Conservation (phyloP, 64 coral and sea anemone species). For the Catalaphyllia jardinei region DNA sequence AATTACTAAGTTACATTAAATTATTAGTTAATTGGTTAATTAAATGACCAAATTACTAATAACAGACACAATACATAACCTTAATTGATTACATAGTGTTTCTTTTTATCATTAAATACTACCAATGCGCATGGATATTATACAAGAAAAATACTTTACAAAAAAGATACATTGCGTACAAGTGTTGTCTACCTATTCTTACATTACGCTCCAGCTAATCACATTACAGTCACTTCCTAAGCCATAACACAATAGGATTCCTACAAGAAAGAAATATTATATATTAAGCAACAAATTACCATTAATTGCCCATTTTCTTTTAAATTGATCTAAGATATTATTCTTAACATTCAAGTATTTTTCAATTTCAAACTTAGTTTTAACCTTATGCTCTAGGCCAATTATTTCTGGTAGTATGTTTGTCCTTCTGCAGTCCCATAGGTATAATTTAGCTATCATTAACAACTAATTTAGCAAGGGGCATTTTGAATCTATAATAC, state of each 20-base stretch:
- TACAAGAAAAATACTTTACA: too few species aligned
- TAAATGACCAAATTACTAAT: too few species aligned
- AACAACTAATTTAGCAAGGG: too few species aligned
- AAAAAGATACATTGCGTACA: too few species aligned
- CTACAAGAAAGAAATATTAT: constrained; percentile 18
- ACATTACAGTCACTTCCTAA: neutral
- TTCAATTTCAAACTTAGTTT: neutral
- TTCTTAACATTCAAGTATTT: neutral
- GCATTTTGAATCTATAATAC: neutral
- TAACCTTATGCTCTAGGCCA: neutral
- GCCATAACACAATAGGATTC: neutral
- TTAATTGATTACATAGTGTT: too few species aligned
- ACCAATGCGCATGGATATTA: too few species aligned
- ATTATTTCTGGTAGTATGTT: neutral
- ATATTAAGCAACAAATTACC: constrained; percentile 14
- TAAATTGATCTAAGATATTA: too few species aligned
- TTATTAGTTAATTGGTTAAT: too few species aligned
- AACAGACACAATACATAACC: too few species aligned
- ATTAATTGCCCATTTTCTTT: neutral
- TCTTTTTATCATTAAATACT: too few species aligned
- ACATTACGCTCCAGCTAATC: neutral
- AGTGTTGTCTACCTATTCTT: neutral
- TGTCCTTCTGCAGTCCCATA: neutral
- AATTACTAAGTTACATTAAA: too few species aligned
- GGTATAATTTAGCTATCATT: neutral